phyloP scores from a whole-genome alignment of 2,113 vertebrate genomes.

The Gadus chalcogrammus region DNA sequence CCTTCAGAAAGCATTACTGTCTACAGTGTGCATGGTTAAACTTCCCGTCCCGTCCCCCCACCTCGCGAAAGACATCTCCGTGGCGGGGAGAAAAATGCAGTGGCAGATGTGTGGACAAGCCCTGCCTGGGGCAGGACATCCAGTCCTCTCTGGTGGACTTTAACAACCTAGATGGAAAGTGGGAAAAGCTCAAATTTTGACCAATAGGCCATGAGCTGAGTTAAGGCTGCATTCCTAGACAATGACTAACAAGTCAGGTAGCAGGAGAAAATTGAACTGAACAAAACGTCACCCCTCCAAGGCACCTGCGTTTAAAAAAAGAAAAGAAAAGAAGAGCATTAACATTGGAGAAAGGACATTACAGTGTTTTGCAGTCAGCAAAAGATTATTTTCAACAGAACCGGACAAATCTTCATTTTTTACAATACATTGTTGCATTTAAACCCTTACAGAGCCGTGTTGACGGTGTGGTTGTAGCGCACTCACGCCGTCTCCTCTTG shows the following conservation, averaged over 20 bases:
- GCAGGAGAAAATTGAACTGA: neutral
- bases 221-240: slow-evolving; percentile 20
- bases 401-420: no score
- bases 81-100: neutral
- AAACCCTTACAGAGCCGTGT: neutral
- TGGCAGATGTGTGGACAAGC: neutral
- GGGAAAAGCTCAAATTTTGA: slow-evolving; percentile 20
- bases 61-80: neutral
- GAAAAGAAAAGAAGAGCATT: neutral
- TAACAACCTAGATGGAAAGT: slow-evolving; percentile 15
- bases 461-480: neutral
- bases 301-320: slow-evolving; percentile 9
- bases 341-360: neutral
- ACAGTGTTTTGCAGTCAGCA: neutral
- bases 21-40: no score
- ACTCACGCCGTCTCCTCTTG: neutral
- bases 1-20: no score
- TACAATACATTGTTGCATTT: no score
- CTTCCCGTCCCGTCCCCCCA: no score
- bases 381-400: neutral
- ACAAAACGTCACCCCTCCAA: neutral
- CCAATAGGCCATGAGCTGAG: neutral
- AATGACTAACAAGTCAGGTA: slow-evolving; percentile 15
- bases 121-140: neutral
- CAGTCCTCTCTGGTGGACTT: neutral